Evolutionary conservation across 64 coral and sea anemone species (phyloP).

Genomic region (Pachyseris speciosa): DNA sequence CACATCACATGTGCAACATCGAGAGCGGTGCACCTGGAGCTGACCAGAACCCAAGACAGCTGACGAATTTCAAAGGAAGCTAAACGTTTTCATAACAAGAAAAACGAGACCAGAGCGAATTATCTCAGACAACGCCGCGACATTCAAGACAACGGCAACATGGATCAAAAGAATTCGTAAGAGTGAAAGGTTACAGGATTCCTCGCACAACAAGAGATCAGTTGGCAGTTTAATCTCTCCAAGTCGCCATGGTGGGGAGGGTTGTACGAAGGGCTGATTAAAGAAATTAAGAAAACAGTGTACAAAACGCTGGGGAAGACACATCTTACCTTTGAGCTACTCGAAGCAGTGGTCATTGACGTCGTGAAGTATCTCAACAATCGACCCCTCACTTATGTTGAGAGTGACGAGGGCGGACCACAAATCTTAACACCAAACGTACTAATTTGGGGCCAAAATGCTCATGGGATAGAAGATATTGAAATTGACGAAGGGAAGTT

Average conservation of each 20-base stretch:
- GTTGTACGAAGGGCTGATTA: constrained; percentile 31
- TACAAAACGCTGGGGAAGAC: constrained; percentile 57
- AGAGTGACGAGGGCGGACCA: constrained; percentile 31
- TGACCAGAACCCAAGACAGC: constrained; percentile 60
- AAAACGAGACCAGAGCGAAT: constrained; percentile 37
- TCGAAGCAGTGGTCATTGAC: constrained; percentile 46
- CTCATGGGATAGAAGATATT: constrained; percentile 32
- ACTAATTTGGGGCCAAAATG: constrained; percentile 50
- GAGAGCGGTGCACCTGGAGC: constrained; percentile 75
- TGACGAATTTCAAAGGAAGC: constrained; percentile 67
- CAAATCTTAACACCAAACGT: constrained; percentile 36
- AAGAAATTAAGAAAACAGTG: constrained; percentile 67
- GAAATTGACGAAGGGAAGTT: constrained; percentile 50
- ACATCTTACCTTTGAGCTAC: constrained; percentile 29
- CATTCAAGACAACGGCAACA: constrained; percentile 37
- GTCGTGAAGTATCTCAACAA: constrained; percentile 46
- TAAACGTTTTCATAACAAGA: constrained; percentile 50
- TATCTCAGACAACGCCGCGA: constrained; percentile 24
- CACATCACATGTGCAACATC: constrained; percentile 57
- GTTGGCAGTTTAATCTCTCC: constrained; percentile 45
- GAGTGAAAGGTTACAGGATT: constrained; percentile 53
- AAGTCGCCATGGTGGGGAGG: constrained; percentile 59
- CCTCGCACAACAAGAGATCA: constrained; percentile 24
- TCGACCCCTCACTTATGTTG: constrained; percentile 38
- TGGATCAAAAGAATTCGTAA: constrained; percentile 47